Conservation (phyloP, 2,888 invertebrate species). For the Uloborus plumipes region DNA sequence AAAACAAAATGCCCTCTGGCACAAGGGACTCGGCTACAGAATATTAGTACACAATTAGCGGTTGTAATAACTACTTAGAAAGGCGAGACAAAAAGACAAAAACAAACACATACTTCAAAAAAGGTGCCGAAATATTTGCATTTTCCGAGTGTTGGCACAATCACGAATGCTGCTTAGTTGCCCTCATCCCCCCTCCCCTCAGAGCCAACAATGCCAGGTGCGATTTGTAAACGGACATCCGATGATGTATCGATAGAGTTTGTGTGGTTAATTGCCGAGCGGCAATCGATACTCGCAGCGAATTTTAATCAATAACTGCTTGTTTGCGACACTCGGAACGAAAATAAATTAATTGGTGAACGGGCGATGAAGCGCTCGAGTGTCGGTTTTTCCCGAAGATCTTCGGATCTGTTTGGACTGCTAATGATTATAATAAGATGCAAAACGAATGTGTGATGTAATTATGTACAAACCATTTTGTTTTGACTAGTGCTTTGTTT, state of each 20-base stretch:
- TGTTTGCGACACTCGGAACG: not conserved
- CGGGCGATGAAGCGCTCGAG: too few relatives aligned
- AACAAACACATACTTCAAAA: slow-evolving; percentile 59
- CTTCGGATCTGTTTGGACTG: too few relatives aligned
- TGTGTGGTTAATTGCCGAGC: slow-evolving; percentile 26
- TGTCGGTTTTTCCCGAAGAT: too few relatives aligned
- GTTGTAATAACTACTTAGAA: slow-evolving; percentile 42
- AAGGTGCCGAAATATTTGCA: slow-evolving; percentile 56
- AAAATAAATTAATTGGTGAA: too few relatives aligned
- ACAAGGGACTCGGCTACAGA: too few relatives aligned
- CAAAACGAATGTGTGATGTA: too few relatives aligned
- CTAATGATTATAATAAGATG: too few relatives aligned
- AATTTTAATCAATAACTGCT: slow-evolving; percentile 31
- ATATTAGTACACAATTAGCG: not conserved
- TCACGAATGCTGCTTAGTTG: slow-evolving; percentile 11
- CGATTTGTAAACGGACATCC: slow-evolving; percentile 40
- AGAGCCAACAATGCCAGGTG: slow-evolving; percentile 32
- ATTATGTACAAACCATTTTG: too few relatives aligned
- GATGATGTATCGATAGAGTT: slow-evolving; percentile 45
- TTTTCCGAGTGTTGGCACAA: slow-evolving; percentile 46
- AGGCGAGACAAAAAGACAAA: slow-evolving; percentile 26
- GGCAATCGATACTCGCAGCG: slow-evolving; percentile 18
- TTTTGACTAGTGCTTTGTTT: too few relatives aligned
- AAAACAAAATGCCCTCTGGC: too few relatives aligned
- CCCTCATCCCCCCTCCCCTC: not conserved